Evolutionary conservation across 2,888 invertebrate genomes (phyloP), one percentile per base, ranked within the genome.

Genomic region (Neocrepidodera transversa): DNA sequence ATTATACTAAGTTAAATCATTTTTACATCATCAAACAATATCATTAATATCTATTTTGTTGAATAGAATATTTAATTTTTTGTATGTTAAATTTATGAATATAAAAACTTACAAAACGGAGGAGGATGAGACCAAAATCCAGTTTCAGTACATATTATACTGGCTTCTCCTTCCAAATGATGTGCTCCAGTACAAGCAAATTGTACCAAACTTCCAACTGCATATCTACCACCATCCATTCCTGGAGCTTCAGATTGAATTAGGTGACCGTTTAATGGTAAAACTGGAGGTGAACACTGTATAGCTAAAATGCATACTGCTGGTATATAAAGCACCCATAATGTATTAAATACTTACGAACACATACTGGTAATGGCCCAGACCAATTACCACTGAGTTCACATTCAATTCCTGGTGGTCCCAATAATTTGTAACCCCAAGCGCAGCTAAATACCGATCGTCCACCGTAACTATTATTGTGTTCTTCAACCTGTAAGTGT

Each of bases 101-200:
- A n/a, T 16, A 40, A 20, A 3, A 18, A 65, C 84, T 84, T 77
- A 86, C 94, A 94, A 76, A 90, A 88, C 45, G 94, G 94, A 8
- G 92, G 87, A 16, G 90, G 89, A 77, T 92, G 91, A 1, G 93
- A 92, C 94, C 93, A 94, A 74, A 88, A 89, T 43, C 93, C 93
- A 62, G 88, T 90, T 77, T 93, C 93, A 4, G 91, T 92, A 81
- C 94, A 94, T 42, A 93, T 91, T 68, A 92, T 89, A 63, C 90
- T 90, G 0, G 88, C 86, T 76, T 93, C 92, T 2, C 94, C 94
- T 20, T 87, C 79, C n/a, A 87, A 79, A 63, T 83, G 81, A 76
- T 89, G 87, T 16, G 87, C 85, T 45, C 86, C 86, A 65, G 84
- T 82, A 76, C 90, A 91, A 36, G 89, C 85, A 79, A 92, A 93